Base-by-base conservation (phyloP, 2,888 invertebrate genomes). In the Heliconius charithonia region DNA sequence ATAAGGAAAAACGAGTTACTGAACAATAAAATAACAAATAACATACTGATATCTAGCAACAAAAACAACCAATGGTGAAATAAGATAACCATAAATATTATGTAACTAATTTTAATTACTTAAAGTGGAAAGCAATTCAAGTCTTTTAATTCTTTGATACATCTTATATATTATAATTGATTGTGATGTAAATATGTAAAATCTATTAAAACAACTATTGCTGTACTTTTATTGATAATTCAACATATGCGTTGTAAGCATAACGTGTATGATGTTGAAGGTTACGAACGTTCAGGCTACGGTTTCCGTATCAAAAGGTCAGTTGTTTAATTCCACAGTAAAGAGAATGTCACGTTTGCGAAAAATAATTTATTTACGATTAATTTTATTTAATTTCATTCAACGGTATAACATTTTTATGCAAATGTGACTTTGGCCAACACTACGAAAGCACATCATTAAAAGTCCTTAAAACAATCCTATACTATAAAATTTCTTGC, bases 241-340 rank as follows among this genome's bases (percentile, higher is more conserved):
- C 41, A 62, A n/a, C 59, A 37, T 25, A 66, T 69, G 27, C 59
- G 29, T 56, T 71, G n/a, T 72, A 72, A 3, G 41, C 59, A 32
- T 59, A 66, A 41, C 32, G 32, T 51, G 69, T 41, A 71, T 77
- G 66, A 62, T 75, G 73, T 27, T 79, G 89, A 91, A 91, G 91
- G 90, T 87, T 90, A 87, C 29, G 37, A 45, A 45, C 25, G 51
- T n/a, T 62, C 37, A 67, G 29, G 37, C 37, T 51, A 56, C 76
- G 80, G 82, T 83, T 91, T 91, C 91, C 91, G 89, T 86, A 86
- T 87, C 80, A 85, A 87, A 89, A 89, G 88, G 90, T 90, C 87
- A 88, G 85, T 87, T 85, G 83, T 84, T 86, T 75, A 63, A 65
- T 73, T 62, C 78, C 75, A 75, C 71, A 32, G 37, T 45, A 73